Evolutionary conservation across 2,888 invertebrate species (phyloP).

Genomic region (Flexamia atlantica): DNA sequence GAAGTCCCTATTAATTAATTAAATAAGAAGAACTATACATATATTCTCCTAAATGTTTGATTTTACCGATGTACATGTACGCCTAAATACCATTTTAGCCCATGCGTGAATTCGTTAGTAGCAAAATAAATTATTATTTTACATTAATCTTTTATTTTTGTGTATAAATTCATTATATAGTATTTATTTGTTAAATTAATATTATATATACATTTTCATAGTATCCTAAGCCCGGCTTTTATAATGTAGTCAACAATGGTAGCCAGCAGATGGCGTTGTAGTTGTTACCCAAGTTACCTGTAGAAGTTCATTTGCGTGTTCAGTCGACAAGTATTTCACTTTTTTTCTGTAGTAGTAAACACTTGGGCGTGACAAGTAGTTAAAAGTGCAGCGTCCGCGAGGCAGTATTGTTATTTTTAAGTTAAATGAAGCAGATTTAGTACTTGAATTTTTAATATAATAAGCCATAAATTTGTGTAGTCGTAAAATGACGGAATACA

Average conservation of each 20-base stretch:
- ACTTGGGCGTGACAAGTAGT: conserved; percentile 64
- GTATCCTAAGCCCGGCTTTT: not conserved
- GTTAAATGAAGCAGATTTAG: conserved; percentile 54
- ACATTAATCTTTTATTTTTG: no score
- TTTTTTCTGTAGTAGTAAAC: conserved; percentile 62
- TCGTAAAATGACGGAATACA: conserved; percentile 77
- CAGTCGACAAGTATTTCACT: not conserved
- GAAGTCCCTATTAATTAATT: no score
- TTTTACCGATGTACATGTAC: no score
- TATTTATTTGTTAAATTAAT: no score
- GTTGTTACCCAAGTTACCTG: conserved; percentile 17
- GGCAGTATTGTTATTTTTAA: conserved; percentile 39
- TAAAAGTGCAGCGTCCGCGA: not conserved
- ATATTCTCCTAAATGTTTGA: no score
- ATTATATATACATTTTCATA: no score
- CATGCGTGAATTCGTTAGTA: no score
- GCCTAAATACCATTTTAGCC: no score
- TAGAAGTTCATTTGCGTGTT: conserved; percentile 28
- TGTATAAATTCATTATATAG: no score
- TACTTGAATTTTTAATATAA: conserved; percentile 27
- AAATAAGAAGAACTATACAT: no score
- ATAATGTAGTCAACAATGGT: not conserved
- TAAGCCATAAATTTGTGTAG: conserved; percentile 32
- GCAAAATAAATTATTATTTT: no score
- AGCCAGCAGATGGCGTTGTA: conserved; percentile 12